Base-by-base conservation (phyloP, 2,888 invertebrate genomes). In the Epinotia ramella region DNA sequence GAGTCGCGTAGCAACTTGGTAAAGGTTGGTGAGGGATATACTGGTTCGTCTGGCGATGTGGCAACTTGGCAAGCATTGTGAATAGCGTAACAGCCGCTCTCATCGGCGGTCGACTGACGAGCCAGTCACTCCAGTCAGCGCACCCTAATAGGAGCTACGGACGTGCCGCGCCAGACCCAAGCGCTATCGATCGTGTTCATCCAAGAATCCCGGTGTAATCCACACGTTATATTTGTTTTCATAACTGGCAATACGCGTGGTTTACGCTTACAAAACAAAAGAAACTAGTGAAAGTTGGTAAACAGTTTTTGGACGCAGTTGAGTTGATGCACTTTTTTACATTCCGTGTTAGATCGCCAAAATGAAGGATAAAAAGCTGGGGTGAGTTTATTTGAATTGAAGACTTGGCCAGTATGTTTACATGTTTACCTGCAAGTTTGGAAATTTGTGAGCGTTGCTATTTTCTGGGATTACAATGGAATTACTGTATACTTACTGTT, bases 321-420 rank as follows among this genome's bases (percentile, higher is more conserved):
- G 16, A 73, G 40, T 66, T 67, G 46, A 57, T 73, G 53, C 56
- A 53, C n/a, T 56, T 62, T 53, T 70, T 53, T 53, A 73, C 60
- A 60, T 66, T 60, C 60, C 60, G 44, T 44, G 24, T 59, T 59
- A 68, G 56, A 64, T 73, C 76, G 79, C 75, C 82, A 84, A 77
- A 81, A 90, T 90, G 90, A 89, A 88, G 85, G 89, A 90, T 80
- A 89, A 87, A 78, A 86, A 83, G 66, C 82, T 82, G 75, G 80
- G 88, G 90, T 90, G 81, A 88, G 89, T 84, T n/a, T 33, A 33
- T 53, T 66, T 33, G 6, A 53, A 33, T 53, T 66, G n/a, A 7
- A 9, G 56, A 20, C 11, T 7, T 5, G 18, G 49, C 53, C 53
- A 69, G n/a, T 18, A 18, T 53, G 18, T 33, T 33, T 20, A 57